These are phyloP conservation scores for Gadopsis marmoratus DNA, from an alignment of 2,797 vertebrate species.

Conservation along the genomic window DNA sequence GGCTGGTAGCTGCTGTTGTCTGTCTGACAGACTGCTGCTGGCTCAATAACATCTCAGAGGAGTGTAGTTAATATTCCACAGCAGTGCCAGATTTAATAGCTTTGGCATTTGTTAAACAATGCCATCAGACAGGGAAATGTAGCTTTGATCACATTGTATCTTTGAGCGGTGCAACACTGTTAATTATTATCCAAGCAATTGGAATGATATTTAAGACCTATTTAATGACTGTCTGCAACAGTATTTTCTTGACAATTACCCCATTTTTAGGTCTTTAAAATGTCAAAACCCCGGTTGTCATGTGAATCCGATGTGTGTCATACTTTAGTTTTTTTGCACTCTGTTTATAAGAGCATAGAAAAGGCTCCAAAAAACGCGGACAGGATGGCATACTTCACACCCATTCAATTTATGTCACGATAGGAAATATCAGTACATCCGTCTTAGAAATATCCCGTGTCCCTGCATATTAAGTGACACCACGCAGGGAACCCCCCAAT, in stretches of 20 bases:
- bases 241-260: conserved; percentile 21
- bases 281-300: conserved; percentile 11
- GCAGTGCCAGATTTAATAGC: conserved; percentile 58
- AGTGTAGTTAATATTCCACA: conserved; percentile 61
- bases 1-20: conserved; percentile 52
- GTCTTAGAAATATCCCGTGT: background rate
- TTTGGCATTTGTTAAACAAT: conserved; percentile 59
- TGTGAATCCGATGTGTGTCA: background rate
- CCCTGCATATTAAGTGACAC: conserved; percentile 8
- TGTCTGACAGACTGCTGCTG: conserved; percentile 54
- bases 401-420: background rate
- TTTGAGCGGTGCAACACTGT: conserved; percentile 45
- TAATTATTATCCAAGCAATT: conserved; percentile 57
- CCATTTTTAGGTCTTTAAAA: background rate
- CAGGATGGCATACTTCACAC: background rate
- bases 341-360: background rate
- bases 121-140: conserved; percentile 51
- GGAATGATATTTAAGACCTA: conserved; percentile 43
- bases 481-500: background rate
- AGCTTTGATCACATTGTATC: conserved; percentile 54
- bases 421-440: background rate
- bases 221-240: conserved; percentile 33
- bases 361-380: background rate
- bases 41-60: conserved; percentile 62
- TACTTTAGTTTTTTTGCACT: conserved; percentile 4